Percentiles rank a stretch among this genome's conserved stretches.
These are phyloP conservation scores for Hoplodrina blanda DNA, from an alignment of 2,888 invertebrate genomes.

Conservation along the genomic window DNA sequence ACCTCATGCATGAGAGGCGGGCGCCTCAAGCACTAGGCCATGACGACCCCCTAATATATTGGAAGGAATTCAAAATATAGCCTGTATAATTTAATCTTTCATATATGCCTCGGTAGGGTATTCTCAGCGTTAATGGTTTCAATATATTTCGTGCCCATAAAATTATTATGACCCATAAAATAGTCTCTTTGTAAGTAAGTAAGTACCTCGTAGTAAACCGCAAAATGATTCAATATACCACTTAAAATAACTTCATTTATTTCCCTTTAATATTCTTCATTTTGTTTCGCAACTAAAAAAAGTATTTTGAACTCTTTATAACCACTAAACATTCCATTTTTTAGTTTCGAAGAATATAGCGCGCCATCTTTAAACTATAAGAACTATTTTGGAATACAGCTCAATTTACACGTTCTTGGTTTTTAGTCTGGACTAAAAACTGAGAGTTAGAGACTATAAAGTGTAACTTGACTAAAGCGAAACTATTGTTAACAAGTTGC, in stretches of 20 bases:
- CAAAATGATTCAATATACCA: background rate
- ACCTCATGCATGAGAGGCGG: no score
- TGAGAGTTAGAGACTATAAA: background rate
- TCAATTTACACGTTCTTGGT: background rate
- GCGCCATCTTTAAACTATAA: slow-evolving; percentile 11
- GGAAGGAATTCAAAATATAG: background rate
- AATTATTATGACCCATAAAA: slow-evolving; percentile 28
- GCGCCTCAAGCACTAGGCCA: no score
- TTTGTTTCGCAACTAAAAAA: slow-evolving; percentile 7
- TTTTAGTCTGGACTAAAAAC: background rate
- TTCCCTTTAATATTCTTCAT: slow-evolving; percentile 7
- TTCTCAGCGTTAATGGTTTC: slow-evolving; percentile 6
- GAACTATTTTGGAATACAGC: background rate
- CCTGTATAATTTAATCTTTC: background rate
- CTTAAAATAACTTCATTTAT: slow-evolving; percentile 16
- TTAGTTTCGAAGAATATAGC: slow-evolving; percentile 1
- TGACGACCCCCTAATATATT: no score
- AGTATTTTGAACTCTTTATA: slow-evolving; percentile 18
- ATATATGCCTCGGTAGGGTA: background rate
- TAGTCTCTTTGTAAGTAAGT: slow-evolving; percentile 7
- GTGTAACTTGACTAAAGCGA: no score
- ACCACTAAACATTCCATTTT: slow-evolving; percentile 23
- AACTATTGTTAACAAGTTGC: no score
- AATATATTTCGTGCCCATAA: slow-evolving; percentile 17
- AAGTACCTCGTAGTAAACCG: slow-evolving; percentile 1